Evolutionary conservation across 1,140 invertebrate genomes (phyloP).

Genomic region (Sycobia sp.): DNA sequence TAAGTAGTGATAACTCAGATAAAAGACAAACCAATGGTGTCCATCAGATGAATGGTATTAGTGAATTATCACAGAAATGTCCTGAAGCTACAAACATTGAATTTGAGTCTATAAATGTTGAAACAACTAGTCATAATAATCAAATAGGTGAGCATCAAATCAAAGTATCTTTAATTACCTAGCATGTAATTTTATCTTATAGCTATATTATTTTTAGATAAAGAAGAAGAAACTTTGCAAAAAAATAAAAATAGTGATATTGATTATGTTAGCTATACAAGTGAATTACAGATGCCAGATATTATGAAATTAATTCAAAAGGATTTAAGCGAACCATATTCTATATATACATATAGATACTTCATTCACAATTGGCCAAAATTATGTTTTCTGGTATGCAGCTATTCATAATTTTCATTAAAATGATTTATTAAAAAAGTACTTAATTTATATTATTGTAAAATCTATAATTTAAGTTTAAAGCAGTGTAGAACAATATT

Average conservation of each 20-base stretch:
- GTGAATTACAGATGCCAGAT: constrained; percentile 90
- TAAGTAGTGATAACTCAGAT: constrained; percentile 35
- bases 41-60: constrained; percentile 51
- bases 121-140: constrained; percentile 58
- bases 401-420: too few species aligned
- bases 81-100: constrained; percentile 37
- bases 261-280: constrained; percentile 78
- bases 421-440: too few species aligned
- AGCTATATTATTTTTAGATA: constrained; percentile 39
- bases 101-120: constrained; percentile 40
- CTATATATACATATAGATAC: constrained; percentile 99
- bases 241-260: constrained; percentile 51
- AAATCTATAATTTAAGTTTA: too few species aligned
- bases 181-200: too few species aligned
- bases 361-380: constrained; percentile 99
- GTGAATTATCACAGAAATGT: constrained; percentile 46
- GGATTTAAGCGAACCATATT: constrained; percentile 99
- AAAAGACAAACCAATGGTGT: constrained; percentile 49
- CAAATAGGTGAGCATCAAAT: constrained; percentile 46
- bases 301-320: constrained; percentile 99
- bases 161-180: too few species aligned
- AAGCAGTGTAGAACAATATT: too few species aligned
- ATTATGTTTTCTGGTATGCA: constrained; percentile 91
- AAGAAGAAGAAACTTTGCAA: constrained; percentile 43
- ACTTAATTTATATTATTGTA: too few species aligned